Conservation (phyloP, 2,113 vertebrate genomes). For the Canis aureus region DNA sequence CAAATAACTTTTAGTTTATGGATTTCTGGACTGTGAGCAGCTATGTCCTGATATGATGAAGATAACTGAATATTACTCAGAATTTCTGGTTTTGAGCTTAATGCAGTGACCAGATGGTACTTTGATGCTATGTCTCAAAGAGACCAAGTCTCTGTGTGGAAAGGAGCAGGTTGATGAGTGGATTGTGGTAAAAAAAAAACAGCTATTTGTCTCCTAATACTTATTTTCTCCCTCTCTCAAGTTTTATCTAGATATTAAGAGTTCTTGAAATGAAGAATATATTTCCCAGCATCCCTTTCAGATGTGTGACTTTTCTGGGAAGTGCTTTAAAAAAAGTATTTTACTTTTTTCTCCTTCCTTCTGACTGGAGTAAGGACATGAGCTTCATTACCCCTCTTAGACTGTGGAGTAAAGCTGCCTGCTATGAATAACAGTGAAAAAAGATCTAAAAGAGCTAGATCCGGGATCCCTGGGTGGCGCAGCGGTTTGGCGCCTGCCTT, state of each 20-base stretch:
- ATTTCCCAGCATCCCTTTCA: background rate
- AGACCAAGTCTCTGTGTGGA: background rate
- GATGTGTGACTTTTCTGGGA: background rate
- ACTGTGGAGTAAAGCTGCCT: background rate
- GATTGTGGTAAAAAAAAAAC: background rate
- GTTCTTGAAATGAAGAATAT: background rate
- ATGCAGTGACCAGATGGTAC: background rate
- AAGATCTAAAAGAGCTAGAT: background rate
- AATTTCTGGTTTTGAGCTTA: background rate
- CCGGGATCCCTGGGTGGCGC: too few species aligned
- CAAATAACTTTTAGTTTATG: conserved; percentile 32
- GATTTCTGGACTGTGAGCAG: background rate
- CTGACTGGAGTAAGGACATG: background rate
- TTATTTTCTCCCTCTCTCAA: background rate
- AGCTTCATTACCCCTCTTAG: background rate
- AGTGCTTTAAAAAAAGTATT: background rate
- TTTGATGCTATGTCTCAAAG: background rate
- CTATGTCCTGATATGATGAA: background rate
- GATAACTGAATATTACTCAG: background rate
- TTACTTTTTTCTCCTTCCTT: background rate
- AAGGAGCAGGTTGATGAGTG: background rate
- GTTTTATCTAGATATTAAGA: background rate
- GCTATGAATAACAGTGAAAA: background rate
- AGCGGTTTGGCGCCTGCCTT: too few species aligned
- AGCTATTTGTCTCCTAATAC: background rate